phyloP scores from a whole-genome alignment of 2,888 invertebrate genomes.

The Caenorhabditis virilis region DNA sequence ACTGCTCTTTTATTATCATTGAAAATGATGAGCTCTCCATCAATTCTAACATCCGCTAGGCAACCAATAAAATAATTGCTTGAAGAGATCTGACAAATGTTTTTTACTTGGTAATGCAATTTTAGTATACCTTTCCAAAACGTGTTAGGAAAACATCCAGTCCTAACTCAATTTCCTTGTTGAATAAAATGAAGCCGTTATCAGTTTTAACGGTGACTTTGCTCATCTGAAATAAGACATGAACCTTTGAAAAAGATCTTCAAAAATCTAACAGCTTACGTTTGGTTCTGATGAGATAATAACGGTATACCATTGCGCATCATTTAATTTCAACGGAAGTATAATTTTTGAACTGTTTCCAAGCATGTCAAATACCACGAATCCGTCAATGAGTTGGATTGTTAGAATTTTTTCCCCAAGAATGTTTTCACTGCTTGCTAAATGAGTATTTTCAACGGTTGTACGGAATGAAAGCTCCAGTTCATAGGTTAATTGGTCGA shows the following conservation, averaged over 20 bases:
- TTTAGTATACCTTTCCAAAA: slow-evolving; percentile 36
- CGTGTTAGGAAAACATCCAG: slow-evolving; percentile 34
- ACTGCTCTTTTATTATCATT: slow-evolving; percentile 34
- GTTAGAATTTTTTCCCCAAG: slow-evolving; percentile 51
- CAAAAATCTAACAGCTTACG: too few relatives aligned
- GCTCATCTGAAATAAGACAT: too few relatives aligned
- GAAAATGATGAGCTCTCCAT: slow-evolving; percentile 33
- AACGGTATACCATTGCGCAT: slow-evolving; percentile 61
- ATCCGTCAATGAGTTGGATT: slow-evolving; percentile 43
- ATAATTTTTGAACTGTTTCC: slow-evolving; percentile 37
- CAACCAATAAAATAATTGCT: slow-evolving; percentile 55
- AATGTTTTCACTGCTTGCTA: slow-evolving; percentile 61
- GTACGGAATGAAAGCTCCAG: slow-evolving; percentile 58
- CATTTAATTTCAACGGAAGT: slow-evolving; percentile 55
- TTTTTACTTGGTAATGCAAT: not conserved
- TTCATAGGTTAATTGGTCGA: slow-evolving; percentile 41
- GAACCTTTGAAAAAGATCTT: too few relatives aligned
- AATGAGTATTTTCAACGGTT: slow-evolving; percentile 58
- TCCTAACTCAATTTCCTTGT: slow-evolving; percentile 4
- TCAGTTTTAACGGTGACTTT: slow-evolving; percentile 19
- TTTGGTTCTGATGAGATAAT: slow-evolving; percentile 14
- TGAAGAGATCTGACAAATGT: slow-evolving; percentile 28
- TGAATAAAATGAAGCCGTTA: slow-evolving; percentile 11
- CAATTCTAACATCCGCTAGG: slow-evolving; percentile 55
- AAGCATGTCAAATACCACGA: slow-evolving; percentile 44